Percentiles rank a stretch among this genome's conserved stretches.
Evolutionary conservation across 2,888 invertebrate species (phyloP).

Genomic region (Spilosoma lubricipeda): DNA sequence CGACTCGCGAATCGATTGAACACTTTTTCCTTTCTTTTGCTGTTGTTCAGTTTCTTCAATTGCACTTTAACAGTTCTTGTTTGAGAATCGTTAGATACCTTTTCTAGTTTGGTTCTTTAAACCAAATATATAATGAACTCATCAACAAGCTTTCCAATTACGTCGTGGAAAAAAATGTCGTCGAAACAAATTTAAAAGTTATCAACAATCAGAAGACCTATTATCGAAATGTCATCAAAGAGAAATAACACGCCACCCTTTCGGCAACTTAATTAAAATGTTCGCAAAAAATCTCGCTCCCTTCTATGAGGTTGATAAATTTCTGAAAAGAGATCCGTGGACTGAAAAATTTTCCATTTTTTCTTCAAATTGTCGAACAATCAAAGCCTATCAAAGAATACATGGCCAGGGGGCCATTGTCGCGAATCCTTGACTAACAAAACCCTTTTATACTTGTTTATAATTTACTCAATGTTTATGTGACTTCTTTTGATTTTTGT

Average conservation of each 20-base stretch:
- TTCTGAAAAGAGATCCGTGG: conserved; percentile 32
- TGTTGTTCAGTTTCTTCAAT: conserved; percentile 40
- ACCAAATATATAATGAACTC: conserved; percentile 9
- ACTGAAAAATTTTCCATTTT: conserved; percentile 41
- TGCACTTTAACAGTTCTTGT: conserved; percentile 31
- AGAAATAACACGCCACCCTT: conserved; percentile 80
- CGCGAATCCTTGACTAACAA: conserved; percentile 30
- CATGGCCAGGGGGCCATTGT: conserved; percentile 39
- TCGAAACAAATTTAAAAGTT: conserved; percentile 71
- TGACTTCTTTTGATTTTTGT: conserved; percentile 31
- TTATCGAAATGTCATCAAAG: conserved; percentile 83
- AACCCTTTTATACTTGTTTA: conserved; percentile 40
- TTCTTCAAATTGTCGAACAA: conserved; percentile 45
- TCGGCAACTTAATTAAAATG: conserved; percentile 79
- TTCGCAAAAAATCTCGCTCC: conserved; percentile 44
- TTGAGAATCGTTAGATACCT: conserved; percentile 10
- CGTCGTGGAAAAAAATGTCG: conserved; percentile 38
- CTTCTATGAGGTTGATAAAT: conserved; percentile 51
- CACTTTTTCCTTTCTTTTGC: conserved; percentile 41
- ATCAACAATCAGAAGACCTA: conserved; percentile 67
- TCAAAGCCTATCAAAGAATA: conserved; percentile 40
- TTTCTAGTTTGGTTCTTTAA: conserved; percentile 7
- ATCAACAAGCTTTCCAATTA: conserved; percentile 36
- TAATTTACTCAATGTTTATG: conserved; percentile 24
- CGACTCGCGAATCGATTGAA: conserved; percentile 44